These are phyloP conservation scores for Enteromius mattozi DNA, from an alignment of 2,797 vertebrate species.

Conservation along the genomic window DNA sequence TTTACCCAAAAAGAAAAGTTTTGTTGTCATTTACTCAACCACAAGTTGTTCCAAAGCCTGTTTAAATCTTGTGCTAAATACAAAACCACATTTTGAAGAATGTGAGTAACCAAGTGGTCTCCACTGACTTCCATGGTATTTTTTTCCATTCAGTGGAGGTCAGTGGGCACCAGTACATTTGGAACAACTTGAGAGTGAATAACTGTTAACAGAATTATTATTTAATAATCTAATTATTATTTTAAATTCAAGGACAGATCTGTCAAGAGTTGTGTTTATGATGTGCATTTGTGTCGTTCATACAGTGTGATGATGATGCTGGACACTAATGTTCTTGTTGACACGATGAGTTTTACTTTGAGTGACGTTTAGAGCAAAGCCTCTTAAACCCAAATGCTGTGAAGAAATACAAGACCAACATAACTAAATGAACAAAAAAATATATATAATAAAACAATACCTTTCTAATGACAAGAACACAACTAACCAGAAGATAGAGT, in stretches of 20 bases:
- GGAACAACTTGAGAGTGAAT: background rate
- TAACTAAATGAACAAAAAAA: background rate
- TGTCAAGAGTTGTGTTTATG: background rate
- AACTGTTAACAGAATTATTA: background rate
- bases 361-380: slow-evolving; percentile 76
- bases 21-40: background rate
- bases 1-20: background rate
- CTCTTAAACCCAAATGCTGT: slow-evolving; percentile 77
- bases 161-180: background rate
- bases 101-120: background rate
- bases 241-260: background rate
- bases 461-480: background rate
- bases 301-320: slow-evolving; percentile 77
- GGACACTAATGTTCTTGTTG: slow-evolving; percentile 79
- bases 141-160: background rate
- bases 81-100: background rate
- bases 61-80: background rate
- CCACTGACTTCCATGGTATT: background rate
- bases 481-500: slow-evolving; percentile 82
- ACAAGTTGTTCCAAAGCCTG: background rate
- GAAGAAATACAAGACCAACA: slow-evolving; percentile 35
- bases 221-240: background rate
- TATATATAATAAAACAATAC: background rate
- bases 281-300: slow-evolving; percentile 38
- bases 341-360: slow-evolving; percentile 69